These are phyloP conservation scores for Rhineura floridana DNA, from an alignment of 2,113 vertebrate species.

Conservation along the genomic window DNA sequence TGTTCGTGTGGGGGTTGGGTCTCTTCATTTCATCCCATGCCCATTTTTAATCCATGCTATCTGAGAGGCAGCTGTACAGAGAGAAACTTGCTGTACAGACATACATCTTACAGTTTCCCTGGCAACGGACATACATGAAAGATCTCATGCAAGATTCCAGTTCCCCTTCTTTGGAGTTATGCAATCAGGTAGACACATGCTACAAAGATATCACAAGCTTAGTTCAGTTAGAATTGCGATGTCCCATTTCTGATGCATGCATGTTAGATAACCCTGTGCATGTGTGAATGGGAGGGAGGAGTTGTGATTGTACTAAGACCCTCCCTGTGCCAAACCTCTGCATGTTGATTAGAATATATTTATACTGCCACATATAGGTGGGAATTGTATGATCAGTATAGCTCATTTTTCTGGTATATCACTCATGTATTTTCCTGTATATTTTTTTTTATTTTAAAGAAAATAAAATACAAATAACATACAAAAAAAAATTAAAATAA, in stretches of 20 bases:
- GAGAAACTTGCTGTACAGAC: slow-evolving; percentile 29
- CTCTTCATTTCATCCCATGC: not conserved
- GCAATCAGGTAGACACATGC: not conserved
- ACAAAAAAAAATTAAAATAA: too few species aligned
- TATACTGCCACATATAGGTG: not conserved
- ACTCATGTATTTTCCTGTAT: too few species aligned
- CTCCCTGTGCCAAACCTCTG: not conserved
- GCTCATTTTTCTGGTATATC: not conserved
- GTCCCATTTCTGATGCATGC: slow-evolving; percentile 30
- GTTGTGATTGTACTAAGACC: not conserved
- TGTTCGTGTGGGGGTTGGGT: not conserved
- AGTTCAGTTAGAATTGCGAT: slow-evolving; percentile 30
- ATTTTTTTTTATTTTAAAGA: too few species aligned
- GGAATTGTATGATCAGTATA: too few species aligned
- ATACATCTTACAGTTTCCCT: slow-evolving; percentile 25
- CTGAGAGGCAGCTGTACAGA: slow-evolving; percentile 12
- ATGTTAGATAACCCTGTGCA: slow-evolving; percentile 19
- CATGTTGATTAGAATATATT: not conserved
- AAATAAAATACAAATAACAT: too few species aligned
- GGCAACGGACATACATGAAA: slow-evolving; percentile 33
- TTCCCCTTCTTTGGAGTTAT: accelerated
- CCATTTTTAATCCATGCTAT: slow-evolving; percentile 25
- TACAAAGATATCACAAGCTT: slow-evolving; percentile 38
- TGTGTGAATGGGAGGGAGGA: too few species aligned
- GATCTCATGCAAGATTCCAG: slow-evolving; percentile 15